Conservation (phyloP, 1,140 invertebrate genomes). For the Ephestia elutella region DNA sequence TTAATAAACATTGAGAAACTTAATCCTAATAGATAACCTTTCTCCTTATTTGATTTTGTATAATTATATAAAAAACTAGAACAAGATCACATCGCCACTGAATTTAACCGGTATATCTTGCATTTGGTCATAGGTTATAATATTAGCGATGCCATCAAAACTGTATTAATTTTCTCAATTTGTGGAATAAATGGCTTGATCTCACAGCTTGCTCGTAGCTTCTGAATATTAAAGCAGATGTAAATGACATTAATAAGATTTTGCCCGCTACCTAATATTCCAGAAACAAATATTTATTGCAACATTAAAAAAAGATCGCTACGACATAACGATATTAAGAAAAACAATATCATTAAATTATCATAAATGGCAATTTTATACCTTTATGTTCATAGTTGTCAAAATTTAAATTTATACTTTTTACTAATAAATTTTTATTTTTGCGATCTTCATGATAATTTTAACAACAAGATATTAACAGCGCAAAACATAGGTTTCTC, state of each 20-base stretch:
- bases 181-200: neutral
- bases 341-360: conserved; percentile 4
- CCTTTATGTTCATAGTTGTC: neutral
- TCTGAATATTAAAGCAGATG: neutral
- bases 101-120: neutral
- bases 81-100: neutral
- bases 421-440: no score
- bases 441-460: no score
- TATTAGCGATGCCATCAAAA: neutral
- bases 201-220: neutral
- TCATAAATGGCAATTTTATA: neutral
- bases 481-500: no score
- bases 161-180: neutral
- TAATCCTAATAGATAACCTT: no score
- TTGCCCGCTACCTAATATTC: neutral
- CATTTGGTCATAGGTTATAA: neutral
- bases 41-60: no score
- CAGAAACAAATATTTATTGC: neutral
- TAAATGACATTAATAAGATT: neutral
- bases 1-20: no score
- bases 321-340: neutral
- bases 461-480: no score
- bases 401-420: no score
- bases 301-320: neutral
- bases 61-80: neutral